A percentile compares a stretch with the other conserved stretches of the same genome.
Conservation (phyloP, 2,113 vertebrate genomes). For the Pycnonotus jocosus region DNA sequence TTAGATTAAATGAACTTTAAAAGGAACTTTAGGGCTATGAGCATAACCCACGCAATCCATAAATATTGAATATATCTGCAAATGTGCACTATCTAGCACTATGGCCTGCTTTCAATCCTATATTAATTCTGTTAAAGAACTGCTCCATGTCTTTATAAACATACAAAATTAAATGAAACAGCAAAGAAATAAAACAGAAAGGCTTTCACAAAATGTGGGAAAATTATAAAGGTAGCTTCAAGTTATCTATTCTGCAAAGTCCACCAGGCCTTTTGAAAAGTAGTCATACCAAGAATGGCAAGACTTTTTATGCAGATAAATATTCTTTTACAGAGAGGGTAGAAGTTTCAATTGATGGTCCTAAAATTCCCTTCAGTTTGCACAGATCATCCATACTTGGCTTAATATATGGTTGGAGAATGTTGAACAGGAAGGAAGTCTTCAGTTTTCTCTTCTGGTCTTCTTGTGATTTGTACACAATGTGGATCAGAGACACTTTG, state of each 20-base stretch:
- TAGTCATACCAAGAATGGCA: background rate
- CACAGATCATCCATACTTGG: background rate
- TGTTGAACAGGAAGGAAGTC: background rate
- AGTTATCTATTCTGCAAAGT: background rate
- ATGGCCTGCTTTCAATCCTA: background rate
- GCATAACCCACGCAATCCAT: background rate
- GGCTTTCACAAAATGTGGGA: background rate
- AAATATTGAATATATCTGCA: slow-evolving; percentile 1
- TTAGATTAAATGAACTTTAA: slow-evolving; percentile 37
- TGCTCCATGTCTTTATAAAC: background rate
- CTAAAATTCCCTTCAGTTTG: background rate
- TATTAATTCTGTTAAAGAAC: background rate
- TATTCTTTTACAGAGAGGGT: background rate
- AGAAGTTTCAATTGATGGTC: background rate
- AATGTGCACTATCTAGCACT: background rate
- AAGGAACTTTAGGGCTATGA: background rate
- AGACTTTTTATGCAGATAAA: background rate
- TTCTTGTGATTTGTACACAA: background rate
- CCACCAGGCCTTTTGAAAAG: background rate
- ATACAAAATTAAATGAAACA: background rate
- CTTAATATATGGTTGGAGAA: background rate
- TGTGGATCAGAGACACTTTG: background rate
- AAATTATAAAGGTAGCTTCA: background rate
- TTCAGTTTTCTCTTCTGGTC: background rate
- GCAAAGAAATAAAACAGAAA: background rate